Percentiles rank a stretch among this genome's conserved stretches.
Evolutionary conservation across 2,797 vertebrate species (phyloP).

Genomic region (Melanotaenia nigrans): DNA sequence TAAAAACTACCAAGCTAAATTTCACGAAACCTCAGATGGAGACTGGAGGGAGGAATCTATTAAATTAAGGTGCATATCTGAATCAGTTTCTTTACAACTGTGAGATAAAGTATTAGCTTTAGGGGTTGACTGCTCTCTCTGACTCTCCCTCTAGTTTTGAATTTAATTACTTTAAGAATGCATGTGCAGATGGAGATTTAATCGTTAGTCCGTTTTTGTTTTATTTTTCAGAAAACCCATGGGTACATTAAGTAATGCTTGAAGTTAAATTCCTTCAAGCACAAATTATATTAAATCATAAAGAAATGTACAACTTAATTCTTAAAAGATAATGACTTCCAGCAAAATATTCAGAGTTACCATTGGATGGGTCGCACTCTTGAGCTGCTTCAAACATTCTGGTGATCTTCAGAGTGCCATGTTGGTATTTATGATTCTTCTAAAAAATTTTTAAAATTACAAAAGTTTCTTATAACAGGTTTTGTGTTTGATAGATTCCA

Average conservation of each 20-base stretch:
- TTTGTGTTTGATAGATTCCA: slow-evolving; percentile 24
- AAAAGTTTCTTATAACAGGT: slow-evolving; percentile 23
- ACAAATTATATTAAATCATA: not conserved
- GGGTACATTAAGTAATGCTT: not conserved
- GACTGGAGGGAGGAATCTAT: not conserved
- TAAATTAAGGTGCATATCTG: slow-evolving; percentile 1
- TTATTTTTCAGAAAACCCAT: slow-evolving; percentile 9
- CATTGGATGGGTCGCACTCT: not conserved
- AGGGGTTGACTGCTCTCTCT: not conserved
- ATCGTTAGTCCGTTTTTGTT: not conserved
- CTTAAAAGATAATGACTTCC: not conserved
- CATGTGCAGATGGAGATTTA: not conserved
- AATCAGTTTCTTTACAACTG: slow-evolving; percentile 9
- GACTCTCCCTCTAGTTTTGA: not conserved
- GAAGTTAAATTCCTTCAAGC: slow-evolving; percentile 7
- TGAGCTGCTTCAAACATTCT: slow-evolving; percentile 18
- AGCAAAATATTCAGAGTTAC: not conserved
- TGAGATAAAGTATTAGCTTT: slow-evolving; percentile 6
- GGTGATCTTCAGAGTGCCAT: slow-evolving; percentile 5
- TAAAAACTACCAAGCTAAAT: not conserved
- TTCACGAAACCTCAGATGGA: not conserved
- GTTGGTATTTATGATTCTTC: slow-evolving; percentile 23
- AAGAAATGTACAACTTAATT: not conserved
- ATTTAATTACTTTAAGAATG: slow-evolving; percentile 13
- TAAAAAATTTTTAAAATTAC: slow-evolving; percentile 34